Evolutionary conservation across 2,113 vertebrate genomes (phyloP), one percentile per base, ranked within the genome.

Genomic region (Neotoma lepida): DNA sequence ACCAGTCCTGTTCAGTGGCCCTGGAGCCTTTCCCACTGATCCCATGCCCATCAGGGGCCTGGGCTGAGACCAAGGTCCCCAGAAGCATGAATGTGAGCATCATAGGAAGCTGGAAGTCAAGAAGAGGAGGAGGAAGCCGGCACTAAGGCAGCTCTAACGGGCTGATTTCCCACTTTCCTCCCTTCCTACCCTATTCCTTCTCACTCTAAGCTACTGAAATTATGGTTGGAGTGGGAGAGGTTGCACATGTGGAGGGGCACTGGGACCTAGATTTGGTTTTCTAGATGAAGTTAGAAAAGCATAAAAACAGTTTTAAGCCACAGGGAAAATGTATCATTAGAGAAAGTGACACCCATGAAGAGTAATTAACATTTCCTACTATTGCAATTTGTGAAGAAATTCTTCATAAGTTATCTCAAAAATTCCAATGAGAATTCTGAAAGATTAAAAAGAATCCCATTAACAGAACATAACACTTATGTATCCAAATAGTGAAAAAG

Each of bases 71-170:
- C 0, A 97, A 98, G 7, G 98, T 98, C 99, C 99, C 70, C 99
- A 99, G 98, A 99, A 99, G 97, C 99, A 99, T 0, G 99, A 99
- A 0, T 99, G 99, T 0, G 99, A 99, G 97, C 98, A 99, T 70
- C 96, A 98, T 95, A 97, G 98, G 98, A 74, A 99, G 98, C 66
- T 98, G 86, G 98, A 98, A 2, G 97, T 98, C 46, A 99, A 99
- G 97, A 99, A 99, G 98, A 20, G 28, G 99, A 99, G 99, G 98
- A 99, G 99, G 98, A 99, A 99, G 96, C 98, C 99, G 63, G 99
- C 99, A 0, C 98, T 99, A 95, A 98, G 98, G 97, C 98, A 99
- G 97, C 99, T 99, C 98, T 99, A 99, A 93, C 7, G 93, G 44
- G 12, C 76, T n/a, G 3, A 54, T 80, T 56, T 33, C 22, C 18